phyloP scores from a whole-genome alignment of 2,113 vertebrate genomes.

The Phyllopteryx taeniolatus region DNA sequence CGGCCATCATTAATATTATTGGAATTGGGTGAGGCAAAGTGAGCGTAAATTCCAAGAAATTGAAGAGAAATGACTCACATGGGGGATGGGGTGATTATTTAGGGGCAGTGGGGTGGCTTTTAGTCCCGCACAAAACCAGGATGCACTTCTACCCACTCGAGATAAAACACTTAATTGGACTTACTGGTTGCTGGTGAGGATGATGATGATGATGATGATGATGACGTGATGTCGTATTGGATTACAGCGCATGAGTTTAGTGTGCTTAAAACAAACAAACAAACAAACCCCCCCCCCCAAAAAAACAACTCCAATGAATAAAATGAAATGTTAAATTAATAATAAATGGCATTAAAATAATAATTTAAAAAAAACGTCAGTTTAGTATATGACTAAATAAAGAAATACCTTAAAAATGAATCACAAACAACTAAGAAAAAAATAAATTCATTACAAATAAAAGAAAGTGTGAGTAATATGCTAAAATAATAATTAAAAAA shows the following conservation, averaged over 20 bases:
- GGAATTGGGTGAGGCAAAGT: slow-evolving; percentile 33
- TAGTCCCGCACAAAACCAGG: neutral
- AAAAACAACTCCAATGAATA: neutral
- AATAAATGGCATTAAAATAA: too few relatives aligned
- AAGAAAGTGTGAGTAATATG: too few relatives aligned
- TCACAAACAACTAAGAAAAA: too few relatives aligned
- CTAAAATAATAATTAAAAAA: too few relatives aligned
- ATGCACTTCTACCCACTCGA: slow-evolving; percentile 34
- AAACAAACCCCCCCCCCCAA: too few relatives aligned
- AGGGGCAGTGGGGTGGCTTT: neutral
- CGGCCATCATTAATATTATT: slow-evolving; percentile 7
- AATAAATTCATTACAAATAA: too few relatives aligned
- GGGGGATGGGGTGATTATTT: neutral
- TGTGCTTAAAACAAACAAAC: neutral
- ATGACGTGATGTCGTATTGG: neutral
- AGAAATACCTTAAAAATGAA: too few relatives aligned
- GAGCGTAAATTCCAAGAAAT: slow-evolving; percentile 25
- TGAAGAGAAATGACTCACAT: neutral
- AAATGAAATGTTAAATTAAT: neutral
- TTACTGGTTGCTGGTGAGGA: slow-evolving; percentile 11
- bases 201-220: slow-evolving; percentile 14
- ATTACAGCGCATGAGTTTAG: neutral
- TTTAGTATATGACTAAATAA: too few relatives aligned
- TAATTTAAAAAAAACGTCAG: too few relatives aligned
- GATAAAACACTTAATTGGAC: slow-evolving; percentile 36